Conservation (phyloP, 2,797 vertebrate species). For the Anisognathus igniventris region DNA sequence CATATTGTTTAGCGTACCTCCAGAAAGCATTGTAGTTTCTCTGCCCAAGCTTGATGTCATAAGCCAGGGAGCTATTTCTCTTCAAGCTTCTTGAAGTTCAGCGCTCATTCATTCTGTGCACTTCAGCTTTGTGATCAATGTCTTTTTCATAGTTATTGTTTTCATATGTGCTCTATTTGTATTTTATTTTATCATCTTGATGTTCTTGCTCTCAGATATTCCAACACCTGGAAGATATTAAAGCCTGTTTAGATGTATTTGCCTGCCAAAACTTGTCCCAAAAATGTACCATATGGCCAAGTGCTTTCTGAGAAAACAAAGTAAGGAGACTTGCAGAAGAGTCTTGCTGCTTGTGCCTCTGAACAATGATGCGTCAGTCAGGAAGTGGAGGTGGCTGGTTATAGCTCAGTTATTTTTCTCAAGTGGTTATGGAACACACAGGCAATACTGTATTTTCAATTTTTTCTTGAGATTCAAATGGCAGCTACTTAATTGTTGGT, state of each 20-base stretch:
- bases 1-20: background rate
- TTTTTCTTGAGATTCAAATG: background rate
- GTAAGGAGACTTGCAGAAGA: background rate
- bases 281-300: background rate
- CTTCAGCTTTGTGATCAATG: background rate
- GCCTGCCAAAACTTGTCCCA: background rate
- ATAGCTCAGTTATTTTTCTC: background rate
- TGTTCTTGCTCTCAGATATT: background rate
- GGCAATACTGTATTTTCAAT: background rate
- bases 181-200: background rate
- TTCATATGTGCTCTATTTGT: background rate
- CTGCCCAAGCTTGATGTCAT: background rate
- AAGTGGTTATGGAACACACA: background rate
- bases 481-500: background rate
- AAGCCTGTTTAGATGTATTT: background rate
- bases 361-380: background rate
- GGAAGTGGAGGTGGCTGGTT: background rate
- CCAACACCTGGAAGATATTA: conserved; percentile 10
- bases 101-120: background rate
- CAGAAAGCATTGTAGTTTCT: background rate
- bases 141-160: background rate
- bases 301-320: background rate
- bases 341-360: background rate
- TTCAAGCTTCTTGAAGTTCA: background rate
- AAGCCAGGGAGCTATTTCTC: background rate